These are phyloP conservation scores for Druon quercuslanigerum DNA, from an alignment of 1,140 invertebrate genomes.

Conservation along the genomic window DNA sequence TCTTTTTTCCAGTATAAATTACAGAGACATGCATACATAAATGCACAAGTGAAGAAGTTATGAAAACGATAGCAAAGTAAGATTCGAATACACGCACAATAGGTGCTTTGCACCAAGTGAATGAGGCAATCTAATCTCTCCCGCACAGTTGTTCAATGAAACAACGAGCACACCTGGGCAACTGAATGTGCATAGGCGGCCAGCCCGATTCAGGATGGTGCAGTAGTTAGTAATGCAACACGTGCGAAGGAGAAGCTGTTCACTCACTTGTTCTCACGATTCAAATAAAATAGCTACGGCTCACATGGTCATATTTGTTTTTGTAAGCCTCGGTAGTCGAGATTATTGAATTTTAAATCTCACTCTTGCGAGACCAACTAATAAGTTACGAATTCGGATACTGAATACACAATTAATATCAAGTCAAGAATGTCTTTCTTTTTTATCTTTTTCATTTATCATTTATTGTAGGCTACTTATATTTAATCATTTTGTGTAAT, in stretches of 20 bases:
- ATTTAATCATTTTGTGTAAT: no score
- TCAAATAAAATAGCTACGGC: slow-evolving; percentile 23
- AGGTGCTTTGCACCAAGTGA: neutral
- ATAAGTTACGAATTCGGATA: neutral
- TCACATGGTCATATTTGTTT: slow-evolving; percentile 4
- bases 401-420: neutral
- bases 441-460: neutral
- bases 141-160: slow-evolving; percentile 21
- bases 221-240: slow-evolving; percentile 9
- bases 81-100: slow-evolving; percentile 7
- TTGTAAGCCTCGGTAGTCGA: neutral
- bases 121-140: slow-evolving; percentile 12
- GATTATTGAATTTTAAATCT: slow-evolving; percentile 22
- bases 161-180: slow-evolving; percentile 10
- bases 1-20: neutral
- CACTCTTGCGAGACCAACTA: neutral
- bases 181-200: neutral
- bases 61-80: neutral
- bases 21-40: neutral
- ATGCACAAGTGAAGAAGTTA: neutral
- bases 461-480: neutral
- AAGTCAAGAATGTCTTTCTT: neutral
- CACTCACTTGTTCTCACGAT: slow-evolving; percentile 24
- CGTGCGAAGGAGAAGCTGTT: neutral
- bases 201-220: slow-evolving; percentile 7